Base-by-base conservation (phyloP, 2,888 invertebrate genomes). In the Macrophya annulata region DNA sequence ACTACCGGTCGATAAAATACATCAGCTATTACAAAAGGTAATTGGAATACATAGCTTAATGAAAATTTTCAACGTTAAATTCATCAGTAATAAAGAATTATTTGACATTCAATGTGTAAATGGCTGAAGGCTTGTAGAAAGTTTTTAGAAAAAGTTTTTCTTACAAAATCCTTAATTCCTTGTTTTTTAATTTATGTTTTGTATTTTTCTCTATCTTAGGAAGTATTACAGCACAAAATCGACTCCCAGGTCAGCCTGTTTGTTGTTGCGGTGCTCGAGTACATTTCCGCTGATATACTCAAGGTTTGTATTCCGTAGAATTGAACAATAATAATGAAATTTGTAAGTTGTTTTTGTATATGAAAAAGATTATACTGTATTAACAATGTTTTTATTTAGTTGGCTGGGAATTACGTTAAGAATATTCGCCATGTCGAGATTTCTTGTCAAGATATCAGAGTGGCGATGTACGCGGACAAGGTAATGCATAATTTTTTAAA, bases 401-500 rank as follows among this genome's bases (percentile, higher is more conserved):
- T 99, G 93, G 98, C 99, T 84, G 99, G 99, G 83, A 99, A 99
- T 93, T 99, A 99, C 94, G 99, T 99, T 62, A 98, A 98, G 94
- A 98, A 99, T 94, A 98, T 99, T 89, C 97, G 98, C 85, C 98
- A 98, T 94, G 96, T 96, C 68, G 97, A 97, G 94, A 98, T 99
- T 92, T 97, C 98, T 0, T 97, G 97, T 88, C 97, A 98, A 92
- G 99, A 99, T 93, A 98, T 99, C 92, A 97, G 98, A 94, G 99
- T 99, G 85, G 99, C 99, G 82, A 98, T 99, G 97, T 98, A 98
- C 93, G 99, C 99, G 84, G 99, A 99, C 93, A 98, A 98, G 96
- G 99, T 98, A 94, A 93, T 86, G 87, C 85, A 89, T 88, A 85
- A 86, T 88, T 88, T 89, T 88, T 79, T 86, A 9, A 21, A 68